Conservation (phyloP, 1,140 invertebrate genomes). For the Drosophila athabasca region DNA sequence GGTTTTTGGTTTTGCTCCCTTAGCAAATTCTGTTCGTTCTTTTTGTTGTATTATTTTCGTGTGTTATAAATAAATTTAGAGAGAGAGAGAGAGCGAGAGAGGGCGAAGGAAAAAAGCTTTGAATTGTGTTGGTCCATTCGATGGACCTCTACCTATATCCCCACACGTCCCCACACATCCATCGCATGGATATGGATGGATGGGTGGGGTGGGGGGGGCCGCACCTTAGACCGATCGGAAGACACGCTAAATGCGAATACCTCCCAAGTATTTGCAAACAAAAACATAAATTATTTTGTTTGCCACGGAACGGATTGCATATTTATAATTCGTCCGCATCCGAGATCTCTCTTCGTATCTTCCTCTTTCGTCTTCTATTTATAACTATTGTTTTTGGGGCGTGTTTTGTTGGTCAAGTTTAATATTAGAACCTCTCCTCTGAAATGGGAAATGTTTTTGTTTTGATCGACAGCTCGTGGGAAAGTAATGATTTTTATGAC, state of each 20-base stretch:
- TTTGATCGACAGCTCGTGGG: neutral
- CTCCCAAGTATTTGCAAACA: conserved; percentile 77
- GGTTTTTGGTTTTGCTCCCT: conserved; percentile 48
- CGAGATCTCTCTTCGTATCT: conserved; percentile 3
- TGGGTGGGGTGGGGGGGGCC: conserved; percentile 5
- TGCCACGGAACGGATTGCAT: conserved; percentile 41
- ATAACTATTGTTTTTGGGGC: conserved; percentile 23
- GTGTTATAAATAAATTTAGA: conserved; percentile 66
- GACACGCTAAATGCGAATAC: conserved; percentile 65
- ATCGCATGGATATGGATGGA: conserved; percentile 2
- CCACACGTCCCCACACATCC: neutral
- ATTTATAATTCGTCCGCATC: conserved; percentile 52
- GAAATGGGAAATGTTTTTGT: neutral
- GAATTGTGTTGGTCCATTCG: neutral
- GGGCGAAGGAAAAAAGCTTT: conserved; percentile 32
- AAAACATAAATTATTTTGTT: conserved; percentile 76
- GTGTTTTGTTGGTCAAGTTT: conserved; percentile 48
- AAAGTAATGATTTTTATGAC: neutral
- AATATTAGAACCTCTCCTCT: conserved; percentile 33
- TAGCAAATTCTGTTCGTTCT: conserved; percentile 24
- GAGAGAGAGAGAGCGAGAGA: conserved; percentile 8
- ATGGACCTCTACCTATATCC: neutral
- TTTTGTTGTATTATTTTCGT: conserved; percentile 54
- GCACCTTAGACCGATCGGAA: conserved; percentile 41
- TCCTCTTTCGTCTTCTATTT: conserved; percentile 8